These are phyloP conservation scores for Anseranas semipalmata DNA, from an alignment of 2,113 vertebrate species.

Conservation along the genomic window DNA sequence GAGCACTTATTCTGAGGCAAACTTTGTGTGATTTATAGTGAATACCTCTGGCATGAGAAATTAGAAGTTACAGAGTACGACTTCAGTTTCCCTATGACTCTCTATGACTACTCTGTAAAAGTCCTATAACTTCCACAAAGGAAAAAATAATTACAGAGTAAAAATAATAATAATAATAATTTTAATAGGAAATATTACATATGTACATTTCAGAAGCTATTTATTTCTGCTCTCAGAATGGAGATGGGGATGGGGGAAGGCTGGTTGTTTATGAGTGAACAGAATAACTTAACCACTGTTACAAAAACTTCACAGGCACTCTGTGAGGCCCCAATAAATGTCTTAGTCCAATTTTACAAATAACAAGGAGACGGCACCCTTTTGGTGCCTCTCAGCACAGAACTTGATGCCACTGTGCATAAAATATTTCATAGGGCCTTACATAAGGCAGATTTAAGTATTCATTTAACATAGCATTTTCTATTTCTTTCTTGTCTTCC, in stretches of 20 bases:
- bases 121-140: too few relatives aligned
- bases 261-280: background rate
- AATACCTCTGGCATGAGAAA: background rate
- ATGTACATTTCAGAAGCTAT: background rate
- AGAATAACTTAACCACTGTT: background rate
- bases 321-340: background rate
- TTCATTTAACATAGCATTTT: background rate
- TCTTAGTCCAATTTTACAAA: conserved; percentile 26
- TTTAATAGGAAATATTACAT: background rate
- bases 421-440: background rate
- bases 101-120: background rate
- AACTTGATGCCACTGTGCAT: background rate
- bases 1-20: background rate
- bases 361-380: background rate
- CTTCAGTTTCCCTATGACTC: background rate
- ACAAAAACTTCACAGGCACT: background rate
- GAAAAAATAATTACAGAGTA: background rate
- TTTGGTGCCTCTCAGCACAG: background rate
- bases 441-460: background rate
- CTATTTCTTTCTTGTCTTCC: background rate
- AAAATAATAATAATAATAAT: background rate
- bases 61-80: background rate
- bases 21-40: background rate
- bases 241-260: background rate
- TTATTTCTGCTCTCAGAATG: background rate